Conservation (phyloP, 2,113 vertebrate genomes). For the Oncorhynchus tshawytscha region DNA sequence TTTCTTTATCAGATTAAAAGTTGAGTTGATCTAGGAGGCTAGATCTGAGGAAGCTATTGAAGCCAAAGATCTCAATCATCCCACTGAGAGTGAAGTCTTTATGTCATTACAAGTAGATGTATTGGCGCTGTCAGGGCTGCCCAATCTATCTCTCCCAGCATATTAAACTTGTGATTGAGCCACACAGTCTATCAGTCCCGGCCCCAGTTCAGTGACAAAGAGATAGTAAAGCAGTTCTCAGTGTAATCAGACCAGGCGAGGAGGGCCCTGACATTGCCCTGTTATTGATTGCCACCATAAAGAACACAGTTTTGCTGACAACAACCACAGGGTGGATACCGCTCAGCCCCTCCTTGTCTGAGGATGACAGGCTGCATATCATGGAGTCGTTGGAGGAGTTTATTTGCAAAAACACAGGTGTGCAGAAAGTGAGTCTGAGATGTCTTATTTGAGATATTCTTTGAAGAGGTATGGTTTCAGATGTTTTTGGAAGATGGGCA, state of each 20-base stretch:
- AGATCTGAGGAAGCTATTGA: constrained; percentile 6
- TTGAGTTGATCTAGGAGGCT: background rate
- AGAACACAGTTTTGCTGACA: constrained; percentile 53
- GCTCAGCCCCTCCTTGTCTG: constrained; percentile 28
- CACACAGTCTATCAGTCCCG: constrained; percentile 16
- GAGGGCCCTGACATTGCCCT: constrained; percentile 27
- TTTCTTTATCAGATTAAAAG: no score
- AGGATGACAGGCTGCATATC: constrained; percentile 37
- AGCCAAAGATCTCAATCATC: constrained; percentile 44
- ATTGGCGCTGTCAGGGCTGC: constrained; percentile 18
- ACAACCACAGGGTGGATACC: constrained; percentile 47
- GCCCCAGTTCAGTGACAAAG: background rate
- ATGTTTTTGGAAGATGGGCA: no score
- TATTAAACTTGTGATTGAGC: constrained; percentile 41
- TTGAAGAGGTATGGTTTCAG: no score
- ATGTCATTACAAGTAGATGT: constrained; percentile 46
- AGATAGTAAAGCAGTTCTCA: constrained; percentile 25
- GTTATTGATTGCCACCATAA: constrained; percentile 56
- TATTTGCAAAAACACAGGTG: background rate
- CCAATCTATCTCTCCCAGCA: constrained; percentile 21
- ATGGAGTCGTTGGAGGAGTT: constrained; percentile 27
- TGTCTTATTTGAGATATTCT: no score
- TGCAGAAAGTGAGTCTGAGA: no score
- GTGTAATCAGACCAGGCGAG: constrained; percentile 46
- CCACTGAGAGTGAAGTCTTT: constrained; percentile 23